Evolutionary conservation across 1,140 invertebrate species (phyloP).

Genomic region (Limonius californicus): DNA sequence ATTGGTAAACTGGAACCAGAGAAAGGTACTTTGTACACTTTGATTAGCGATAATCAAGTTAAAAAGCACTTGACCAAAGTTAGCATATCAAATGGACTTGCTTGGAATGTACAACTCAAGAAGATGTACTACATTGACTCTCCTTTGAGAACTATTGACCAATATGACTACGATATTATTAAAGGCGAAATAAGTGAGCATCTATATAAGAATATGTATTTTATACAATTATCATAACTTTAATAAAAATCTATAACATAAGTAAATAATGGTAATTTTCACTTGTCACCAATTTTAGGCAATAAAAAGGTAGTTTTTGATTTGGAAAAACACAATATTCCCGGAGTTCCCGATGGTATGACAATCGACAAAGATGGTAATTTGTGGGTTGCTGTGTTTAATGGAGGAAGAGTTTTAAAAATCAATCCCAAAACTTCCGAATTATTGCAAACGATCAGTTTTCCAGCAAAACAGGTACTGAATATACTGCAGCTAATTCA

Average conservation of each 20-base stretch:
- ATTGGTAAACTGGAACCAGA: slow-evolving; percentile 21
- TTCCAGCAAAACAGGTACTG: slow-evolving; percentile 22
- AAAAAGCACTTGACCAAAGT: slow-evolving; percentile 49
- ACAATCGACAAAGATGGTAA: slow-evolving; percentile 61
- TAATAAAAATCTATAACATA: not conserved
- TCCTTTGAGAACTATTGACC: slow-evolving; percentile 57
- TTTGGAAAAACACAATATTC: slow-evolving; percentile 32
- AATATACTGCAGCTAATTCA: not conserved
- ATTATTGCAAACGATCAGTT: slow-evolving; percentile 15
- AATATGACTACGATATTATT: slow-evolving; percentile 70
- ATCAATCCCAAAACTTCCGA: slow-evolving; percentile 42
- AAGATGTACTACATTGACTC: slow-evolving; percentile 76
- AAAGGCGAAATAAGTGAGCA: slow-evolving; percentile 63
- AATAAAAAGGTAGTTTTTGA: slow-evolving; percentile 33
- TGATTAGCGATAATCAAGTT: slow-evolving; percentile 19
- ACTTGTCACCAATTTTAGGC: slow-evolving; percentile 21
- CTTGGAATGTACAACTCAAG: slow-evolving; percentile 65
- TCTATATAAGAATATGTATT: not conserved
- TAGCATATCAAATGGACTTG: slow-evolving; percentile 76
- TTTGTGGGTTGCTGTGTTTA: slow-evolving; percentile 60
- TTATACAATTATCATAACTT: no score
- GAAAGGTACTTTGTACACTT: slow-evolving; percentile 31
- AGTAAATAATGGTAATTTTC: no score
- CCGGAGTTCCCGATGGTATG: slow-evolving; percentile 62
- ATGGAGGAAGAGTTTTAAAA: slow-evolving; percentile 38